phyloP scores from a whole-genome alignment of 2,888 invertebrate species.

The Ichneumoninae sp. region DNA sequence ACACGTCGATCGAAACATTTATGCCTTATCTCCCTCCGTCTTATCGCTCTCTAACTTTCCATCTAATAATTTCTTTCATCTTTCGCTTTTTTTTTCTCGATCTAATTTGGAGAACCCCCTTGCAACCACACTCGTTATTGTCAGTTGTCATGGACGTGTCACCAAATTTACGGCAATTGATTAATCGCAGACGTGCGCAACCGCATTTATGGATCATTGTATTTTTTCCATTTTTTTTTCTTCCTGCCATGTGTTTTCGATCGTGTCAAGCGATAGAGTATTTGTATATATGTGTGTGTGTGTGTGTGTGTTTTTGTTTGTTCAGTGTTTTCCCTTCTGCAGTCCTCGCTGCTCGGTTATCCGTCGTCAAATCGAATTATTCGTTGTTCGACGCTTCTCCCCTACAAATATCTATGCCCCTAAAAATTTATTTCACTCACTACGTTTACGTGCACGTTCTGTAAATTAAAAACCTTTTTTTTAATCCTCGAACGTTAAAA shows the following conservation, averaged over 20 bases:
- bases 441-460: conserved; percentile 15
- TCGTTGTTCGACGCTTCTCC: conserved; percentile 59
- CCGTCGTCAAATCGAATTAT: conserved; percentile 52
- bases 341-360: conserved; percentile 27
- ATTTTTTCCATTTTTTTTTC: conserved; percentile 34
- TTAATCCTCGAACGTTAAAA: neutral
- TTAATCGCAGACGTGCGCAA: conserved; percentile 61
- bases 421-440: conserved; percentile 41
- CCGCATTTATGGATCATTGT: conserved; percentile 37
- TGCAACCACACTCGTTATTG: conserved; percentile 79
- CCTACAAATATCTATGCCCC: conserved; percentile 42
- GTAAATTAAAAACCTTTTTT: neutral
- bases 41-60: conserved; percentile 39
- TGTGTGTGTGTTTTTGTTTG: conserved; percentile 2
- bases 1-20: conserved; percentile 52
- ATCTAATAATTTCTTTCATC: conserved; percentile 59
- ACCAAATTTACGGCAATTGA: conserved; percentile 68
- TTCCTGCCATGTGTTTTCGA: conserved; percentile 36
- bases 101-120: conserved; percentile 64
- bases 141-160: conserved; percentile 80
- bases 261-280: conserved; percentile 37
- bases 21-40: conserved; percentile 19
- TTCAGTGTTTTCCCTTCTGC: neutral
- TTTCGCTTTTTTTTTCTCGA: conserved; percentile 36
- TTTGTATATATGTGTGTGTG: conserved; percentile 6